Evolutionary conservation across 2,113 vertebrate genomes (phyloP), one percentile per base, ranked within the genome.

Genomic region (Trochalopteron elliotii): DNA sequence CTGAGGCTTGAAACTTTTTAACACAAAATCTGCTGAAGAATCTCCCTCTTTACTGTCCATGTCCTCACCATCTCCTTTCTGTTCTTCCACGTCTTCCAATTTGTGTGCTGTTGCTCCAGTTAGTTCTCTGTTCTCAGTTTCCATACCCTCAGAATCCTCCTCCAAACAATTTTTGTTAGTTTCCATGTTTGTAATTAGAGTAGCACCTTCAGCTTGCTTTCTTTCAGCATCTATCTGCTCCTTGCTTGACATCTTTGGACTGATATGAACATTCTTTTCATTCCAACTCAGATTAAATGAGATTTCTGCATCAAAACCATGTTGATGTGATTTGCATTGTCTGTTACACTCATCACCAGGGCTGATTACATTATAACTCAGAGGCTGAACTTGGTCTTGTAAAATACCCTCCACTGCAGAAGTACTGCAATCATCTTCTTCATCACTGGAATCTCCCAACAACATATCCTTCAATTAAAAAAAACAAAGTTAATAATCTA

Each of bases 381-480:
- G 91, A 35, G 71, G 37, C 27, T 93, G 94, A 35, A 72, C 10
- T 65, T 60, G 24, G 15, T 83, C 47, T 78, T 96, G 90, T 60
- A 94, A 87, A 70, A 86, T 20, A 70, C 20, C 45, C 21, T 93
- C 96, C 4, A 63, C 40, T 14, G 77, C 52, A 59, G 65, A 90
- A 75, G 64, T 69, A n/a, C 8, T 65, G 19, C 77, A 82, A 37
- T 56, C 75, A 7, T 60, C 77, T 40, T 98, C 98, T 27, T 95
- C 93, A 2, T 98, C 97, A 1, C 98, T 98, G 86, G 98, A 98
- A 89, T 93, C 83, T 95, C 96, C 98, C 83, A 98, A 97, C 50
- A 95, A 88, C 9, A 39, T 28, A 82, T 97, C 98, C 98, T 98
- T 94, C 45, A 97, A 93, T 52, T 40, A 67, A 97, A 76, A 74